Conservation (phyloP, 2,888 invertebrate genomes). For the Pyrochroa serraticornis region DNA sequence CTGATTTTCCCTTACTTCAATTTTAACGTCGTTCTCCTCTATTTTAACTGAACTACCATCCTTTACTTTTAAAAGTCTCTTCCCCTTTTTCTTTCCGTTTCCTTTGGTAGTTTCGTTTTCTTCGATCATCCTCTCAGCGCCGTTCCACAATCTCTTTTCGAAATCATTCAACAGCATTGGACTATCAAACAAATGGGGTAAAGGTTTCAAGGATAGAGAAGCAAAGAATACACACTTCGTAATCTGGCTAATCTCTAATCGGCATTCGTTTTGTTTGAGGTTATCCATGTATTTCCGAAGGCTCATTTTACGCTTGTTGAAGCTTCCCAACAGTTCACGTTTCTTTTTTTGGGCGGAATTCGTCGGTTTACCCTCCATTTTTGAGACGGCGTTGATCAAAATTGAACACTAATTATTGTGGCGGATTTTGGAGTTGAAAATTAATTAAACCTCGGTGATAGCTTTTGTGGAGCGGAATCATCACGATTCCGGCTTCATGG, state of each 20-base stretch:
- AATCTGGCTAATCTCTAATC: constrained; percentile 38
- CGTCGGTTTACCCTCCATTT: constrained; percentile 21
- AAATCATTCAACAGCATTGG: constrained; percentile 20
- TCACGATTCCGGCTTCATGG: constrained; percentile 12
- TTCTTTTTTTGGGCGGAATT: constrained; percentile 31
- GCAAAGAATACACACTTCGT: constrained; percentile 45
- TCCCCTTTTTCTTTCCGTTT: neutral
- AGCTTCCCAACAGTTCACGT: constrained; percentile 32
- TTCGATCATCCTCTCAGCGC: constrained; percentile 1
- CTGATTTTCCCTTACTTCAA: no score
- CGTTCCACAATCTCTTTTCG: constrained; percentile 16
- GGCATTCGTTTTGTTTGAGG: constrained; percentile 37
- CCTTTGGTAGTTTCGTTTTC: neutral
- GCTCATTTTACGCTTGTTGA: constrained; percentile 35
- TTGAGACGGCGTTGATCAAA: neutral
- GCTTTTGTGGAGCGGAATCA: neutral
- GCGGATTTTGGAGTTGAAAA: constrained; percentile 1
- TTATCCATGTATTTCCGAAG: constrained; percentile 36
- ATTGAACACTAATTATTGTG: neutral
- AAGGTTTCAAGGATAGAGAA: constrained; percentile 41
- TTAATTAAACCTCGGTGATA: neutral
- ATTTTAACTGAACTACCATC: neutral
- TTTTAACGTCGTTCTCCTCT: no score
- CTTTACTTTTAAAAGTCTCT: neutral
- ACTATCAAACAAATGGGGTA: constrained; percentile 31